These are phyloP conservation scores for Diarsia brunnea DNA, from an alignment of 2,888 invertebrate genomes.

Conservation along the genomic window DNA sequence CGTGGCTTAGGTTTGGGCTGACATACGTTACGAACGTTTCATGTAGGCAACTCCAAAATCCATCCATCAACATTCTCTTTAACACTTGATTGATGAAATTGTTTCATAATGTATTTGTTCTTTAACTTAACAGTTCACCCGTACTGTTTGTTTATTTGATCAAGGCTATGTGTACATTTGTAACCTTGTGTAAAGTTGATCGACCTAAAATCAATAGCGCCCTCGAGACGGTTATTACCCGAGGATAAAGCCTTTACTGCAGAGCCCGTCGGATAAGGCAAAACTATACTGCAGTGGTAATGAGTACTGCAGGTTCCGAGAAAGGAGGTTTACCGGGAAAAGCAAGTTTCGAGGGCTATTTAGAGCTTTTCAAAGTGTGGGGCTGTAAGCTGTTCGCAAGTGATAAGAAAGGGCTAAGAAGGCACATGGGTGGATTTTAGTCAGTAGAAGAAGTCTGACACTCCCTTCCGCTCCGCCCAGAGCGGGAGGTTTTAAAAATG, in stretches of 20 bases:
- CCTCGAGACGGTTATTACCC: constrained; percentile 10
- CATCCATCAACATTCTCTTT: constrained; percentile 1
- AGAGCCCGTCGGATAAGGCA: neutral
- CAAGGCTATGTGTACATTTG: constrained; percentile 5
- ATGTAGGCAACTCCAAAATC: neutral
- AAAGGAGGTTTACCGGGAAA: constrained; percentile 1
- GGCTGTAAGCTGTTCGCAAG: no score
- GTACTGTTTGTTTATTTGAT: constrained; percentile 26
- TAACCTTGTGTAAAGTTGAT: constrained; percentile 41
- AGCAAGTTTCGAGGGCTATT: neutral
- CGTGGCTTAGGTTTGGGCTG: no score
- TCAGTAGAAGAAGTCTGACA: no score
- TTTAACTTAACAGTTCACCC: constrained; percentile 23
- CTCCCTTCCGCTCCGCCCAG: no score
- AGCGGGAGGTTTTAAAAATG: no score
- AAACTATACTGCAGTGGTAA: neutral
- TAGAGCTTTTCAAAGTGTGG: neutral
- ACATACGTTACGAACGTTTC: no score
- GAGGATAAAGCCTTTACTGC: neutral
- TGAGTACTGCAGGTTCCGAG: neutral
- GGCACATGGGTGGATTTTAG: no score
- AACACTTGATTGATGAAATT: constrained; percentile 22
- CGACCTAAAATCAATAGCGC: constrained; percentile 42
- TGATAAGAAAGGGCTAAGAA: no score
- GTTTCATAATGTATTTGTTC: constrained; percentile 35